phyloP scores from a whole-genome alignment of 2,888 invertebrate genomes.

The Drosophila subquinaria region DNA sequence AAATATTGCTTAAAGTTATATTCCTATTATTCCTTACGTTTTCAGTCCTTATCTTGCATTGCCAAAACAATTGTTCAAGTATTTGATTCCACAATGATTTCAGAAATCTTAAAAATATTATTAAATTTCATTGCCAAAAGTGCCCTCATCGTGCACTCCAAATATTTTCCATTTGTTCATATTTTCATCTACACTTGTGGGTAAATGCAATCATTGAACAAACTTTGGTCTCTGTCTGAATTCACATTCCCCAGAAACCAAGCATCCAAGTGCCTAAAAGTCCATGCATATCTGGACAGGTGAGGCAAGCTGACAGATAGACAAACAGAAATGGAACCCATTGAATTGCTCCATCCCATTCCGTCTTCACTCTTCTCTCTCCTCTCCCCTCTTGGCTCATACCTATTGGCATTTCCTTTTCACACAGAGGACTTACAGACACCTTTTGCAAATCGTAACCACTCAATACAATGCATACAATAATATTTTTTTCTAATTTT shows the following conservation, averaged over 20 bases:
- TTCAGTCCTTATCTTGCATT: background rate
- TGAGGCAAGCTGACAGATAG: slow-evolving; percentile 22
- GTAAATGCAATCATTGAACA: slow-evolving; percentile 44
- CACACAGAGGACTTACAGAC: slow-evolving; percentile 33
- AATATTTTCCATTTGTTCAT: slow-evolving; percentile 17
- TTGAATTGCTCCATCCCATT: slow-evolving; percentile 3
- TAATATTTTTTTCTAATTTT: slow-evolving; percentile 79
- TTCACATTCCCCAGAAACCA: slow-evolving; percentile 29
- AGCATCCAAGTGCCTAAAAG: slow-evolving; percentile 56
- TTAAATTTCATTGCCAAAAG: slow-evolving; percentile 6
- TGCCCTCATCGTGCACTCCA: slow-evolving; percentile 16
- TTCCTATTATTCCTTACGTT: background rate
- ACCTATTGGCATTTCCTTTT: slow-evolving; percentile 39
- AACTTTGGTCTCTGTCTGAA: slow-evolving; percentile 26
- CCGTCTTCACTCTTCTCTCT: background rate
- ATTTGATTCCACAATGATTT: slow-evolving; percentile 18
- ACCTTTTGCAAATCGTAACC: slow-evolving; percentile 60
- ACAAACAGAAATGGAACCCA: slow-evolving; percentile 51
- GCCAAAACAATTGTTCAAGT: background rate
- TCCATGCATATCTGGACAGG: slow-evolving; percentile 45
- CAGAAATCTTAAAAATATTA: slow-evolving; percentile 17
- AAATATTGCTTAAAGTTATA: too few relatives aligned
- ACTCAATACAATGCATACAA: slow-evolving; percentile 69
- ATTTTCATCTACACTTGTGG: slow-evolving; percentile 21
- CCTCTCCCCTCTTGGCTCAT: slow-evolving; percentile 1